Evolutionary conservation across 2,797 vertebrate species (phyloP), one percentile per base, ranked within the genome.

Genomic region (Notolepis coatsorum): DNA sequence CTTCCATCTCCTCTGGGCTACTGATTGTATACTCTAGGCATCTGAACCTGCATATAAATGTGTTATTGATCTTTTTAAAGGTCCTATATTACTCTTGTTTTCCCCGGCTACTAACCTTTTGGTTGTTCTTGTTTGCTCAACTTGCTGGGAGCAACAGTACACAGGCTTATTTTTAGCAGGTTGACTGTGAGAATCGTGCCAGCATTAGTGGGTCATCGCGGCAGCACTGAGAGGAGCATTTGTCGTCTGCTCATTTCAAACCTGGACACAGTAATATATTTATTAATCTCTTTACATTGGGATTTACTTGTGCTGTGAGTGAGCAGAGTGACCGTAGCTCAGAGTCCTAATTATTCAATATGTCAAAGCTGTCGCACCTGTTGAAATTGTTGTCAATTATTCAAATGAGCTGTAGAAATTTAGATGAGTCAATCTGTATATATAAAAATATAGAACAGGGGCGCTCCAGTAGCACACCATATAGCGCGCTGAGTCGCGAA

Each of bases 151-250:
- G 81, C 65, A 69, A 77, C 77, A 73, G 84, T 80, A 76, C 76
- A 55, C 68, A 42, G 50, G 43, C 17, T 81, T 92, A 91, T 90
- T 91, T 89, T 87, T 88, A 89, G 87, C 72, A 74, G 61, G 63
- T 80, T 84, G 86, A 81, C 86, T 86, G 61, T 51, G 61, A 66
- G 80, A 77, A 81, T 80, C 76, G 61, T 46, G 75, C 69, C 53
- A 72, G 73, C 59, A 17, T 25, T 12, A n/a, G 61, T 60, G 42
- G 77, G 61, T 80, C 69, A 66, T 51, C 60, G 55, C 69, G 63
- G 47, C 51, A 35, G 27, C 18, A 18, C 57, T 24, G 49, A 50
- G 71, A 71, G 48, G 30, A 62, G 24, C 75, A 79, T 78, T 56
- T 64, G 64, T 49, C 27, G 21, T 2, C 9, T 15, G 51, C 23